Base-by-base conservation (phyloP, 2,113 vertebrate genomes). In the Crotophaga sulcirostris region DNA sequence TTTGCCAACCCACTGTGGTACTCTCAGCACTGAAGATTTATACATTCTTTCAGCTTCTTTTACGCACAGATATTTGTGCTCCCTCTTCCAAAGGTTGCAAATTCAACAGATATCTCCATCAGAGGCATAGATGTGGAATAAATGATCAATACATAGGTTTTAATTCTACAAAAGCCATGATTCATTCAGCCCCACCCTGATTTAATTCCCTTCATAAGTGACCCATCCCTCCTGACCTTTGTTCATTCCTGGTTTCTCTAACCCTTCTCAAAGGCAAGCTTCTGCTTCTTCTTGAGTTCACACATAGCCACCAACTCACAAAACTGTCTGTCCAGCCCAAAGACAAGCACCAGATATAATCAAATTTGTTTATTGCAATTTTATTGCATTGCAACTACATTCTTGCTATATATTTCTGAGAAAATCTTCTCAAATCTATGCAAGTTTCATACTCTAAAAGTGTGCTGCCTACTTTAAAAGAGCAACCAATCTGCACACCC, bases 1-100 rank as follows among this genome's bases (percentile, higher is more conserved):
- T 36, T 13, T 2, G 13, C 19, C 12, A 2, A 8, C 4, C 3
- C 12, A 49, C 16, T 3, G 23, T 6, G 9, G 47, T 10, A 12
- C 21, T 20, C 47, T 11, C 21, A 38, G 17, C 38, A 40, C 7
- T 9, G 21, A 59, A 16, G 16, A 78, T n/a, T 3, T 84, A 21
- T 24, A 26, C n/a, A 16, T 56, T 34, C 24, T 81, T 91, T 68
- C 59, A 44, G 26, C 3, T 4, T 73, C 55, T 83, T 62, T 67
- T 56, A 33, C 9, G 56, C 6, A 40, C 1, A 55, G 34, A 52
- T 76, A 86, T 68, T 29, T 4, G 2, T 24, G 19, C 4, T 17
- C 73, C 1, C 0, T 34, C 34, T 55, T 55, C 38, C 26, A 56
- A 76, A 76, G 44, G 47, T 52, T 36, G 34, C 16, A 85, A 83